Percentiles rank a stretch among this genome's conserved stretches.
phyloP scores from a whole-genome alignment of 2,888 invertebrate genomes.

The Alsophila aescularia region DNA sequence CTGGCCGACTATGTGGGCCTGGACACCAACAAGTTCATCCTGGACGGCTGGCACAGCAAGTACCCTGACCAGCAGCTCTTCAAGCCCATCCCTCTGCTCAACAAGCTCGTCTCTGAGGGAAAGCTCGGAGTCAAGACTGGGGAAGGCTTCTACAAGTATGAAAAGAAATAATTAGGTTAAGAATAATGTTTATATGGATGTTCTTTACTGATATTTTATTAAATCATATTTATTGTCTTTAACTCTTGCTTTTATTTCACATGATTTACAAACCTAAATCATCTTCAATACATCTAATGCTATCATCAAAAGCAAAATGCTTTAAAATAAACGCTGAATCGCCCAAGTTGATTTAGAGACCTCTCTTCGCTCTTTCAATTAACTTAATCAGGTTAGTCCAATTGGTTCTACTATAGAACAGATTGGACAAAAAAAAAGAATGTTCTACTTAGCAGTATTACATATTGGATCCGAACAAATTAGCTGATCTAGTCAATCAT shows the following conservation, averaged over 20 bases:
- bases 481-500: no score
- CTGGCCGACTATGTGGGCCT: constrained; percentile 93
- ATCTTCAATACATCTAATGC: not conserved
- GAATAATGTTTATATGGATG: constrained; percentile 6
- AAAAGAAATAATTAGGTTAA: constrained; percentile 61
- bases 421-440: no score
- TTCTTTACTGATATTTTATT: constrained; percentile 20
- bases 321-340: no score
- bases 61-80: constrained; percentile 47
- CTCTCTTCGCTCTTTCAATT: no score
- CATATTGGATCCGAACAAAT: no score
- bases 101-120: constrained; percentile 90
- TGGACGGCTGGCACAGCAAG: constrained; percentile 92
- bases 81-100: constrained; percentile 66
- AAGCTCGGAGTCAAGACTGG: constrained; percentile 92
- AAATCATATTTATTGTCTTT: constrained; percentile 13
- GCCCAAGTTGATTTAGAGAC: no score
- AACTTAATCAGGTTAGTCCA: no score
- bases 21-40: constrained; percentile 90
- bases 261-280: no score
- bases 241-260: not conserved
- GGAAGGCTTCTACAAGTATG: constrained; percentile 93
- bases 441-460: no score
- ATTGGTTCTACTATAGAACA: no score
- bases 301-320: no score